Conservation (phyloP, 2,113 vertebrate species). For the Gracilinanus agilis region DNA sequence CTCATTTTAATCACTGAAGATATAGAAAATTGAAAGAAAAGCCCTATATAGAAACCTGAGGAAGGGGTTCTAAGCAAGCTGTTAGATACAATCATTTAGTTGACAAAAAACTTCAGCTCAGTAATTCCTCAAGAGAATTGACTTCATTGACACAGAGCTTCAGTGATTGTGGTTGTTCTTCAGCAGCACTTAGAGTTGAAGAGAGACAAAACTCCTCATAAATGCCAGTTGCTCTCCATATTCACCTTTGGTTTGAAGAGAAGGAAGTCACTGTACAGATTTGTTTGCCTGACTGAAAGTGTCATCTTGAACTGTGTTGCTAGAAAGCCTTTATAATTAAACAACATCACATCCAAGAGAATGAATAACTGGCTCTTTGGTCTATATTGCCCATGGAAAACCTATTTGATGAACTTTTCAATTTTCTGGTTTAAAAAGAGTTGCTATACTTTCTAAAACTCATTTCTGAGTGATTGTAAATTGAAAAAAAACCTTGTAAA, state of each 20-base stretch:
- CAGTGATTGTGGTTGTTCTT: not conserved
- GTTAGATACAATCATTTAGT: too few species aligned
- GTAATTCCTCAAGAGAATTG: not conserved
- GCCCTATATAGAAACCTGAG: not conserved
- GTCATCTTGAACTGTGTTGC: not conserved
- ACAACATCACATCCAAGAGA: not conserved
- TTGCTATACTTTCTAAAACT: not conserved
- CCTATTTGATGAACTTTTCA: not conserved
- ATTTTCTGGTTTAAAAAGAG: not conserved
- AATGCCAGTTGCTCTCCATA: not conserved
- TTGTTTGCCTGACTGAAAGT: not conserved
- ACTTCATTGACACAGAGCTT: not conserved
- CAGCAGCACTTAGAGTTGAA: not conserved
- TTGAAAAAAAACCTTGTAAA: not conserved
- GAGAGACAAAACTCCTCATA: not conserved
- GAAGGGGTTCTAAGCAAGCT: not conserved
- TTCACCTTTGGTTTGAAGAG: not conserved
- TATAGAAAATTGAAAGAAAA: not conserved
- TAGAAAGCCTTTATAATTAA: not conserved
- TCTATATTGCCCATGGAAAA: not conserved
- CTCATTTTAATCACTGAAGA: not conserved
- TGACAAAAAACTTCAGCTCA: not conserved
- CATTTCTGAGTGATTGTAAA: not conserved
- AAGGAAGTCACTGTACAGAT: not conserved
- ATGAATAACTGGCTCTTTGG: not conserved